These are phyloP conservation scores for Oryctes rhinoceros DNA, from an alignment of 1,140 invertebrate genomes.

Conservation along the genomic window DNA sequence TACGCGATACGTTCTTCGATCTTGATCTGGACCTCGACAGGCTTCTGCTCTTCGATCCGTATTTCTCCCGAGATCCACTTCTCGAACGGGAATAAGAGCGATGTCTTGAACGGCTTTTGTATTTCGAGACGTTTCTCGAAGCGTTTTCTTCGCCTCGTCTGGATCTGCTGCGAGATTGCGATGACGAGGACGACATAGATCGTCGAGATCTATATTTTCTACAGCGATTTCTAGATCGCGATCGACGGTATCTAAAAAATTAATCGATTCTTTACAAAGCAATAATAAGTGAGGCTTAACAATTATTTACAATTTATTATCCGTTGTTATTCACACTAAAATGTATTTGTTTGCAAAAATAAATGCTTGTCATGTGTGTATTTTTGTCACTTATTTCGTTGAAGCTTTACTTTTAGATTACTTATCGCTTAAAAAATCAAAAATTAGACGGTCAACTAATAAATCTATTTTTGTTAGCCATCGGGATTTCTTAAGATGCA, in stretches of 20 bases:
- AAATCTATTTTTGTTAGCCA: too few relatives aligned
- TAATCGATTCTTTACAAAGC: too few relatives aligned
- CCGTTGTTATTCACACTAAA: too few relatives aligned
- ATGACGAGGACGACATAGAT: slow-evolving; percentile 34
- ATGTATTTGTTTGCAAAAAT: too few relatives aligned
- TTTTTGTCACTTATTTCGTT: too few relatives aligned
- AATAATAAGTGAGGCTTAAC: background rate
- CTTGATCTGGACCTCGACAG: slow-evolving; percentile 61
- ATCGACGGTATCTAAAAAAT: slow-evolving; percentile 7
- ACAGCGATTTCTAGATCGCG: slow-evolving; percentile 31
- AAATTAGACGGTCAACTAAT: too few relatives aligned
- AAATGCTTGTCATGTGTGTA: too few relatives aligned
- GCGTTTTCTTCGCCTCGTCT: slow-evolving; percentile 38
- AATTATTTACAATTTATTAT: background rate
- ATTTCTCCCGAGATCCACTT: slow-evolving; percentile 57
- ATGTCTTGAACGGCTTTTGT: slow-evolving; percentile 59
- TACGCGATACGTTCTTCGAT: slow-evolving; percentile 55
- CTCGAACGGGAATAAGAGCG: slow-evolving; percentile 58
- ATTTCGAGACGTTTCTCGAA: slow-evolving; percentile 53
- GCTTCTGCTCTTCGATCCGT: slow-evolving; percentile 56
- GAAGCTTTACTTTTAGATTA: too few relatives aligned
- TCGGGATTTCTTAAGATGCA: too few relatives aligned
- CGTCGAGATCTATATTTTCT: slow-evolving; percentile 43
- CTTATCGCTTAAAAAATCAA: too few relatives aligned
- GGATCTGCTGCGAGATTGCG: background rate